Evolutionary conservation across 2,797 vertebrate species (phyloP).

Genomic region (Melanotaenia trifasciata): DNA sequence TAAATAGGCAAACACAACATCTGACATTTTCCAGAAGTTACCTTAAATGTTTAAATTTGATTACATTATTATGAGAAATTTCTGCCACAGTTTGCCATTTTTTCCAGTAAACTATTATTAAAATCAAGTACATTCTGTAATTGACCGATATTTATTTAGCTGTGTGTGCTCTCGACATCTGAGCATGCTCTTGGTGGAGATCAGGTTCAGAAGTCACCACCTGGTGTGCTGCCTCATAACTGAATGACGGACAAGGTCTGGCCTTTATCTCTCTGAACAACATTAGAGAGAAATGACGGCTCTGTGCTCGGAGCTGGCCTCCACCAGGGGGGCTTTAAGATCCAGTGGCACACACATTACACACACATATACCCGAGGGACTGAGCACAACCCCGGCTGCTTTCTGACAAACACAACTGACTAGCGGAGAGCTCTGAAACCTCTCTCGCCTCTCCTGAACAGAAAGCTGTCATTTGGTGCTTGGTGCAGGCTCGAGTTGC

Average conservation of each 20-base stretch:
- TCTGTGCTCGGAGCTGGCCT: constrained; percentile 35
- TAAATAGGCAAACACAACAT: too few relatives aligned
- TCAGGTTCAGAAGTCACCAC: constrained; percentile 44
- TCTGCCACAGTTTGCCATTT: not conserved
- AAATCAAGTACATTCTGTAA: not conserved
- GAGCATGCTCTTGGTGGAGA: constrained; percentile 23
- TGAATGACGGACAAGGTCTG: constrained; percentile 63
- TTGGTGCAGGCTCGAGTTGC: constrained; percentile 16
- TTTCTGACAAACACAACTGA: constrained; percentile 49
- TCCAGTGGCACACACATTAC: constrained; percentile 32
- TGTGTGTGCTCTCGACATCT: not conserved
- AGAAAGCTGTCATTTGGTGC: constrained; percentile 44
- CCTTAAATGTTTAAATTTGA: not conserved
- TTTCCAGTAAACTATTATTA: not conserved
- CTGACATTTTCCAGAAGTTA: too few relatives aligned
- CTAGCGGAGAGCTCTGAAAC: constrained; percentile 46
- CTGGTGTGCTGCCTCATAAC: constrained; percentile 52
- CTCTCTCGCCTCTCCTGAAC: constrained; percentile 40
- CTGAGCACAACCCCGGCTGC: constrained; percentile 46
- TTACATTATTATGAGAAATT: not conserved
- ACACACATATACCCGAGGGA: constrained; percentile 31
- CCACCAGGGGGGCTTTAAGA: constrained; percentile 22
- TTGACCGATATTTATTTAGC: not conserved
- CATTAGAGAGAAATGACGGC: constrained; percentile 46
- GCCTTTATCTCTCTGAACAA: constrained; percentile 55